Conservation (phyloP, 2,113 vertebrate species). For the Cephalopholis sonnerati region DNA sequence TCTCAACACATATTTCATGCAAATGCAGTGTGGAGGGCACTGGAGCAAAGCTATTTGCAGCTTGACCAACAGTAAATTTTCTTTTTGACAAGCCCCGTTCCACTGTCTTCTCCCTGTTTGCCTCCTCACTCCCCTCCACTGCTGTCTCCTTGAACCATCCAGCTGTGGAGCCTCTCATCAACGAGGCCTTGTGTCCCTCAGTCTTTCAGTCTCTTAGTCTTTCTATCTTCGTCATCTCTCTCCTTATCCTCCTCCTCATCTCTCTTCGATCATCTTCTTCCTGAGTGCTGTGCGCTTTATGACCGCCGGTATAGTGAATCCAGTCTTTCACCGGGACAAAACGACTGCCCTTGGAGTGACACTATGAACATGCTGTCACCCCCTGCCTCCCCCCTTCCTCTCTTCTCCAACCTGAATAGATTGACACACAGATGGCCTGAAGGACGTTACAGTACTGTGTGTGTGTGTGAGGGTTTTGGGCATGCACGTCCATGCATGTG, state of each 20-base stretch:
- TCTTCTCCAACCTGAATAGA: background rate
- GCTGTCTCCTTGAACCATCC: constrained; percentile 68
- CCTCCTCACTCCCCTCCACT: constrained; percentile 20
- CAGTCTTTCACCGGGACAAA: constrained; percentile 56
- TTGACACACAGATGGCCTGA: constrained; percentile 40
- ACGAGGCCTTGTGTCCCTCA: constrained; percentile 66
- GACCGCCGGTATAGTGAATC: constrained; percentile 45
- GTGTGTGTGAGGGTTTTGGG: background rate
- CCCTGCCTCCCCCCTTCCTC: background rate
- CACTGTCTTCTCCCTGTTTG: constrained; percentile 66
- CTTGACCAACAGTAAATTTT: constrained; percentile 73
- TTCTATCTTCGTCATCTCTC: constrained; percentile 21
- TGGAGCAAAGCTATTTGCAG: constrained; percentile 64
- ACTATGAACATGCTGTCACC: constrained; percentile 22
- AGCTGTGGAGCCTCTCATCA: constrained; percentile 71
- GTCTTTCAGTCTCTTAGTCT: constrained; percentile 14
- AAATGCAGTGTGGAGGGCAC: constrained; percentile 55
- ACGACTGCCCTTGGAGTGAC: constrained; percentile 65
- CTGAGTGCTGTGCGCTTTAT: constrained; percentile 43
- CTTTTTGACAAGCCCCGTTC: constrained; percentile 69
- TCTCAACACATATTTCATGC: constrained; percentile 44
- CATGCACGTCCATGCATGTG: constrained; percentile 27
- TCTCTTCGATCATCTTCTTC: constrained; percentile 29
- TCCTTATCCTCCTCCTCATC: constrained; percentile 35
- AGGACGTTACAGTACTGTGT: constrained; percentile 36